Base-by-base conservation (phyloP, 2,888 invertebrate species). In the Leptopilina myrica region DNA sequence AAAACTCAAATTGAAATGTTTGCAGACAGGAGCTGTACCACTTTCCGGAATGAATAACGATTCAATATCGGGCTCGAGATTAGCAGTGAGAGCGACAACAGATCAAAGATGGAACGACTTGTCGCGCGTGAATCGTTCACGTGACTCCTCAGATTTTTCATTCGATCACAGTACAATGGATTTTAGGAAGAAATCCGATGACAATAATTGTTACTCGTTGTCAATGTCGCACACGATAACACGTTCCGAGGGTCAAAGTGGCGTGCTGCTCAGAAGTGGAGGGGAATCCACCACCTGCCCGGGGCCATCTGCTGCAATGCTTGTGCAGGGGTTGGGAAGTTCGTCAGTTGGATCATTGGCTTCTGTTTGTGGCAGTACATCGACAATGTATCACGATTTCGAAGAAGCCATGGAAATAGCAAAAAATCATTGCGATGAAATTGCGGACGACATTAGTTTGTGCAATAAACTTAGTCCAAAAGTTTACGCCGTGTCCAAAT, bases 71-170 rank as follows among this genome's bases (percentile, higher is more conserved):
- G 88, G 88, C 14, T 88, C 89, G 2, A 91, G 94, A 73, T 91
- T 95, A 76, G 95, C 94, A 8, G 95, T 95, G 33, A 93, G 95
- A 76, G 95, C 95, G 3, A 94, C 95, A 93, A 95, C 95, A 2
- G 94, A 95, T 89, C 93, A 94, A 40, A 86, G 87, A 66, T 91
- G 90, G 90, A 88, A 56, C 14, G 56, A 73, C n/a, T 9, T 73
- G 5, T 33, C 73, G 3, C 26, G 53, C 1, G 56, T 53, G 14
- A 73, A 73, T 73, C 49, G 73, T 9, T 56, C 73, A n/a, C 73
- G 73, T 20, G 73, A 56, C 5, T 56, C 53, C 5, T 56, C 53
- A 1, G 73, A 56, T 73, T 73, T 73, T 40, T 73, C 73, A 56
- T 73, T 73, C 56, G 73, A 53, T 53, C 9, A 49, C 33, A 53